Conservation (phyloP, 2,888 invertebrate species). For the Dascillus cervinus region DNA sequence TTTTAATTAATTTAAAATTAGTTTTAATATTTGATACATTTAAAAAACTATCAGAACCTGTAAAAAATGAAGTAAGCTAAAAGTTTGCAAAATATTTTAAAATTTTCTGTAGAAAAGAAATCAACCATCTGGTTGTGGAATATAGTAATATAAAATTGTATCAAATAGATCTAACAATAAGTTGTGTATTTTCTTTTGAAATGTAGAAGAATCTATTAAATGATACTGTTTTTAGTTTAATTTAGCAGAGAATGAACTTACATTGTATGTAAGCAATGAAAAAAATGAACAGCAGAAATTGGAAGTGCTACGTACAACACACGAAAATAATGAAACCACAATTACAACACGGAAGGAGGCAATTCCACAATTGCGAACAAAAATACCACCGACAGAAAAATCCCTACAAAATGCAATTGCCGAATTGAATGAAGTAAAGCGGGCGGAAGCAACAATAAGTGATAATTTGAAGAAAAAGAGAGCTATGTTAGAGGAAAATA, state of each 20-base stretch:
- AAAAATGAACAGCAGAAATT: conserved; percentile 58
- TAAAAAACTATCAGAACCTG: no score
- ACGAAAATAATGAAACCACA: conserved; percentile 35
- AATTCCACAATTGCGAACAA: conserved; percentile 40
- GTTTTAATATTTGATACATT: no score
- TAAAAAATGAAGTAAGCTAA: no score
- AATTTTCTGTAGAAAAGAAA: no score
- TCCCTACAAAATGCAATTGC: conserved; percentile 43
- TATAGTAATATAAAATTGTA: no score
- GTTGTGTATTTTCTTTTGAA: no score
- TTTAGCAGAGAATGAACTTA: conserved; percentile 70
- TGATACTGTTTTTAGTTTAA: conserved; percentile 32
- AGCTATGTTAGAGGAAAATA: conserved; percentile 59
- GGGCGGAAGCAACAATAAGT: conserved; percentile 45
- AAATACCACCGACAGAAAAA: conserved; percentile 47
- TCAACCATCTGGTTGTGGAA: no score
- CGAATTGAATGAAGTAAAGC: conserved; percentile 48
- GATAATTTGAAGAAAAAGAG: conserved; percentile 45
- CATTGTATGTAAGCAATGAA: conserved; percentile 63
- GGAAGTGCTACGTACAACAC: conserved; percentile 47
- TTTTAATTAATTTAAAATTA: no score
- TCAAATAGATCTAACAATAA: no score
- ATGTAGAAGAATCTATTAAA: no score
- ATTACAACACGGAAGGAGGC: conserved; percentile 42
- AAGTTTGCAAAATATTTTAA: no score